A percentile compares a stretch with the other conserved stretches of the same genome.
phyloP scores from a whole-genome alignment of 53 echinoderm and acorn worm genomes.

The Actinopyga echinites region DNA sequence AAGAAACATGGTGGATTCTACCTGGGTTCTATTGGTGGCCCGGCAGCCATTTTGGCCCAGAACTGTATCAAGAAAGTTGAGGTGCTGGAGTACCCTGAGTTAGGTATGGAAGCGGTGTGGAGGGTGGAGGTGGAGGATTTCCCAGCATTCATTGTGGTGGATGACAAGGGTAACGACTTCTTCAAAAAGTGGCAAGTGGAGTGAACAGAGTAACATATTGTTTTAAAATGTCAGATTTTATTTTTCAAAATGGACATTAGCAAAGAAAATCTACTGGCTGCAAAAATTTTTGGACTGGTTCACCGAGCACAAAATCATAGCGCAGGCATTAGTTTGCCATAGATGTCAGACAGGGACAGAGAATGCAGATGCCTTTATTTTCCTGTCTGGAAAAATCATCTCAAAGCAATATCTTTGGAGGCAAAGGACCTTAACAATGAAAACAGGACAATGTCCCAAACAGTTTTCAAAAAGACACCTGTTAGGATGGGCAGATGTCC shows the following conservation, averaged over 20 bases:
- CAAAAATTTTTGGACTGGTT: neutral
- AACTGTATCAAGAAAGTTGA: slow-evolving; percentile 99
- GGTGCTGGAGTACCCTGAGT: slow-evolving; percentile 87
- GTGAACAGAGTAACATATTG: slow-evolving; percentile 13
- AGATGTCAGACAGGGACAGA: no score
- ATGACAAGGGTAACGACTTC: slow-evolving; percentile 99
- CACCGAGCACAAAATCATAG: no score
- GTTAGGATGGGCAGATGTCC: no score
- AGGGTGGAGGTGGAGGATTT: slow-evolving; percentile 81
- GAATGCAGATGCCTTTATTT: no score
- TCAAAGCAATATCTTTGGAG: no score
- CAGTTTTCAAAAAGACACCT: no score
- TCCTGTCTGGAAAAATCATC: no score
- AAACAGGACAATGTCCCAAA: no score
- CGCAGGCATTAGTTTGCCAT: no score
- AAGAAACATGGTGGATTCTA: slow-evolving; percentile 97
- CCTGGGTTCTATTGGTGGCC: slow-evolving; percentile 95
- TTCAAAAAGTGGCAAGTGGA: slow-evolving; percentile 98
- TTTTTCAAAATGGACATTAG: neutral
- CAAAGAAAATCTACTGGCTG: neutral
- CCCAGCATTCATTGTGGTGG: slow-evolving; percentile 98
- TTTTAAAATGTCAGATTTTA: neutral
- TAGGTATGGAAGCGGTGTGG: slow-evolving; percentile 99
- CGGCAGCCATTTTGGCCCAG: slow-evolving; percentile 96
- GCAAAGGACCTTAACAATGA: no score